A percentile compares a stretch with the other conserved stretches of the same genome.
Conservation (phyloP, 2,888 invertebrate genomes). For the Archaeoteleia sp. region DNA sequence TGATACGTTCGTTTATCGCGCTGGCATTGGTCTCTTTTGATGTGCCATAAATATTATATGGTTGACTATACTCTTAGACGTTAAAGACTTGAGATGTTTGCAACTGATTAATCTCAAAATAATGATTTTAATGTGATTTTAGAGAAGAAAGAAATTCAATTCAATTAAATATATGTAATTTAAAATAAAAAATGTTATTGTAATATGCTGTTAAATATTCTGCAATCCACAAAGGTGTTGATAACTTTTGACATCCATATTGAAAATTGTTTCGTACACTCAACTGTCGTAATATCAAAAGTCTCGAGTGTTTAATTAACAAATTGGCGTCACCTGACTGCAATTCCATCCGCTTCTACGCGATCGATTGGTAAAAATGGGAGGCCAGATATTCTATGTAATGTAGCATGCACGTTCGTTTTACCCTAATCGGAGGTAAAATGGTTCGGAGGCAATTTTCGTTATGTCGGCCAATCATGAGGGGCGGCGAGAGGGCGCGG, state of each 20-base stretch:
- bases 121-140: too few relatives aligned
- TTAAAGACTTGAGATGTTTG: too few relatives aligned
- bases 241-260: too few relatives aligned
- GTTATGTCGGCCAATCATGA: constrained; percentile 53
- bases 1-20: constrained; percentile 54
- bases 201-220: too few relatives aligned
- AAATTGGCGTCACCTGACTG: constrained; percentile 41
- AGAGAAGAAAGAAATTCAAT: too few relatives aligned
- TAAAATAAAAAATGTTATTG: too few relatives aligned
- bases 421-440: constrained; percentile 61
- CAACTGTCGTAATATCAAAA: too few relatives aligned
- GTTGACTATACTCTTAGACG: constrained; percentile 10
- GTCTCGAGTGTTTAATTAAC: constrained; percentile 39
- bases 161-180: too few relatives aligned
- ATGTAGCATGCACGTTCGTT: constrained; percentile 52
- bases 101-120: neutral
- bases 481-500: constrained; percentile 5
- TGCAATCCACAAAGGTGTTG: too few relatives aligned
- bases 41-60: constrained; percentile 17
- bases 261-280: too few relatives aligned
- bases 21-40: constrained; percentile 40
- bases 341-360: constrained; percentile 20
- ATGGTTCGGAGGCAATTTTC: constrained; percentile 59
- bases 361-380: constrained; percentile 46
- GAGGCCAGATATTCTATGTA: constrained; percentile 20